Conservation (phyloP, 35 echinoderm and acorn worm genomes). For the Ophioderma brevispina region DNA sequence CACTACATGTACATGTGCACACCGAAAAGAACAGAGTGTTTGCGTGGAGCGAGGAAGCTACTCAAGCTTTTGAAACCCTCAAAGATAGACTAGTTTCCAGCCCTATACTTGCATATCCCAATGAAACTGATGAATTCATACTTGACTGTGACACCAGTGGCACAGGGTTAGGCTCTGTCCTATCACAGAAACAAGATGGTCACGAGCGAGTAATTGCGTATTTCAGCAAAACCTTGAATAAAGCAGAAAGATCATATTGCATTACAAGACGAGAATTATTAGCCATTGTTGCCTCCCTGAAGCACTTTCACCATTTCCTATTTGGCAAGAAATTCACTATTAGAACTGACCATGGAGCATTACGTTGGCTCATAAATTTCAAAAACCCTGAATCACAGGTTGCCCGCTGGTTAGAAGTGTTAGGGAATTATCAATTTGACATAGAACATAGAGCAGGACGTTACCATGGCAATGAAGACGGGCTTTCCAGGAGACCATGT, state of each 20-base stretch:
- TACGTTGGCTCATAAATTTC: slow-evolving; percentile 42
- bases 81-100: slow-evolving; percentile 21
- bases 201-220: slow-evolving; percentile 48
- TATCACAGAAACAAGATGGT: slow-evolving; percentile 52
- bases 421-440: slow-evolving; percentile 34
- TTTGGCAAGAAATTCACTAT: slow-evolving; percentile 45
- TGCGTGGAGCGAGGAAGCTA: slow-evolving; percentile 19
- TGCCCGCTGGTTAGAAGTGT: slow-evolving; percentile 52
- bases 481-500: slow-evolving; percentile 46
- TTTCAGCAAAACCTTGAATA: slow-evolving; percentile 10
- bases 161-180: slow-evolving; percentile 33
- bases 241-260: slow-evolving; percentile 49
- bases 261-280: slow-evolving; percentile 54
- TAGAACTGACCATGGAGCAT: slow-evolving; percentile 54
- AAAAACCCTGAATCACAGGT: slow-evolving; percentile 20
- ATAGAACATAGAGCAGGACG: slow-evolving; percentile 50
- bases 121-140: not conserved
- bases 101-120: slow-evolving; percentile 45
- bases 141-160: slow-evolving; percentile 63
- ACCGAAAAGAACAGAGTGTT: slow-evolving; percentile 48
- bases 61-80: slow-evolving; percentile 32
- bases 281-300: slow-evolving; percentile 27
- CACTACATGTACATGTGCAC: slow-evolving; percentile 23
- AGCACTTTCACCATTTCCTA: slow-evolving; percentile 62
- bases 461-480: slow-evolving; percentile 57